Evolutionary conservation across 2,113 vertebrate species (phyloP), one percentile per base, ranked within the genome.

Genomic region (Pipra filicauda): DNA sequence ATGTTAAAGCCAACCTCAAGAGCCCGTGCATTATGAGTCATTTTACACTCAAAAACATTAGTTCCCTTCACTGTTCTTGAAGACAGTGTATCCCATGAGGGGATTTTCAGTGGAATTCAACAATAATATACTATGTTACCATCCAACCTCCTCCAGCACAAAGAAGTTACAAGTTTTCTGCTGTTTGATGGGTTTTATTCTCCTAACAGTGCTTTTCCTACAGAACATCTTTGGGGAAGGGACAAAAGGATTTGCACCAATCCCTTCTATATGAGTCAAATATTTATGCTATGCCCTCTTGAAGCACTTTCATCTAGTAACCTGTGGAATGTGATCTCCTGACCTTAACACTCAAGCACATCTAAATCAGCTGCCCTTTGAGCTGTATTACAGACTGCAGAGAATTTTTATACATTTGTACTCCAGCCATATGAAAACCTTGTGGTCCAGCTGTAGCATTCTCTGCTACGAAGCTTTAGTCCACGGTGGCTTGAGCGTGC

Each of bases 271-370:
- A 91, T 46, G 73, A 95, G 93, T 96, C 94, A 96, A 96, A 92
- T 94, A 96, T 95, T 96, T 95, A 97, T 94, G 86, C 91, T 93
- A 72, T 48, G 55, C n/a, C 62, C 41, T 94, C 83, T 95, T 78
- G 73, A 92, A 93, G 80, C 58, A 78, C 92, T 95, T 96, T 93
- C 95, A 92, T 96, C 83, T 91, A 82, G 79, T 84, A 96, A 96
- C 91, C 86, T 73, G 7, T 85, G 95, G 95, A 97, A 97, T 97
- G 96, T 96, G 96, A 95, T 96, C 94, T 85, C 80, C 80, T 93
- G 95, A 97, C 96, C 95, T 93, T 85, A 96, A 84, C 93, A 82
- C 95, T 96, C 90, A 83, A 93, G 86, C 91, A 93, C 30, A 1
- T 91, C 88, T 92, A 94, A 88, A 96, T 96, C 93, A 93, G 88